These are phyloP conservation scores for Crypturellus tataupa DNA, from an alignment of 2,797 vertebrate genomes.

Conservation along the genomic window DNA sequence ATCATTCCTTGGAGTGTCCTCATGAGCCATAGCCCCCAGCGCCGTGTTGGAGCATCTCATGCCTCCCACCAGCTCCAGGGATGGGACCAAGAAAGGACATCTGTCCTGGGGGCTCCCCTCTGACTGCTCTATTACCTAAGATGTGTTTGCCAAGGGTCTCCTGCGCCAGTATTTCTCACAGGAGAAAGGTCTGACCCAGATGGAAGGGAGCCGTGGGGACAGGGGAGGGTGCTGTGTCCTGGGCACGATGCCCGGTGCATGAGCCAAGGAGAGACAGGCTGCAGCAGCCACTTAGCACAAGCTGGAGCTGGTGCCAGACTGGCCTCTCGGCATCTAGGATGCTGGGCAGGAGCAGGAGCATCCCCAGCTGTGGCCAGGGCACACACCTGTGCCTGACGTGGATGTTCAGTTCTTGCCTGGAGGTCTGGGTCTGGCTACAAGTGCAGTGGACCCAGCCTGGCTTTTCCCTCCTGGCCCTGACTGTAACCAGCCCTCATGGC, in stretches of 20 bases:
- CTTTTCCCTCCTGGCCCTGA: not conserved
- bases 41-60: accelerated
- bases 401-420: not conserved
- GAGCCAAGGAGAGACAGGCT: not conserved
- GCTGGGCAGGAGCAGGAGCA: not conserved
- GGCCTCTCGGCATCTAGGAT: accelerated
- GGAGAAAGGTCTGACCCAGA: not conserved
- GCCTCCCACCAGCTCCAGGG: accelerated
- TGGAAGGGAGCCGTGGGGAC: accelerated
- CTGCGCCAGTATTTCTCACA: not conserved
- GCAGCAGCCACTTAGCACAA: accelerated
- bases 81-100: accelerated
- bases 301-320: not conserved
- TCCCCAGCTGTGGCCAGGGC: not conserved
- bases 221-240: not conserved
- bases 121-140: accelerated
- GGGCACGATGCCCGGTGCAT: not conserved
- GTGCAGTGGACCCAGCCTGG: not conserved
- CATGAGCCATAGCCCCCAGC: not conserved
- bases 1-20: not conserved
- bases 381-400: not conserved
- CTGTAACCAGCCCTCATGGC: not conserved
- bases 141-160: not conserved
- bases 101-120: not conserved
- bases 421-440: accelerated